Conservation (phyloP, 1,140 invertebrate genomes). For the Telenomus remus region DNA sequence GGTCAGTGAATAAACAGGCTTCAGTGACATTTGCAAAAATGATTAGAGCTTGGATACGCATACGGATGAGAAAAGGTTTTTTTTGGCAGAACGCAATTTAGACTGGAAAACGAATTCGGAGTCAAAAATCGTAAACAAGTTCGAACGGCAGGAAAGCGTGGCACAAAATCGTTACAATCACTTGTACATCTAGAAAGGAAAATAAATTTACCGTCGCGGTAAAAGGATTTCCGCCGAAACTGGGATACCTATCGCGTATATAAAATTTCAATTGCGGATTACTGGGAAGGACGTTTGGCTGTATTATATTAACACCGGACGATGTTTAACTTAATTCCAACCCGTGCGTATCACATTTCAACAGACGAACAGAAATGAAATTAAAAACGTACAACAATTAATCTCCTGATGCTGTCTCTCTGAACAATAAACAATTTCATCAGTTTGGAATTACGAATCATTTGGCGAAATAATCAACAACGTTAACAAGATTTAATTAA, state of each 20-base stretch:
- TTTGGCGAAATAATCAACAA: too few species aligned
- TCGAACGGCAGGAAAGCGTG: constrained; percentile 3
- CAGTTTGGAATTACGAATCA: too few species aligned
- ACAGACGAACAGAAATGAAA: not conserved
- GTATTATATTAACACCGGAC: constrained; percentile 37
- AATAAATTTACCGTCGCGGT: constrained; percentile 40
- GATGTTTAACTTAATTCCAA: not conserved
- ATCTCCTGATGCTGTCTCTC: too few species aligned
- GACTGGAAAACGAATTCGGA: constrained; percentile 3
- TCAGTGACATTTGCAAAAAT: too few species aligned
- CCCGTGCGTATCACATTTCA: constrained; percentile 1
- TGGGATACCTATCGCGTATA: constrained; percentile 30
- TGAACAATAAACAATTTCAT: too few species aligned
- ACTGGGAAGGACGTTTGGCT: constrained; percentile 17
- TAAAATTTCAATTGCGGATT: constrained; percentile 45
- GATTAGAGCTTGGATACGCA: not conserved
- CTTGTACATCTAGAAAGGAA: constrained; percentile 36
- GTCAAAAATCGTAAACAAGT: constrained; percentile 22
- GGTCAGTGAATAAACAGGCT: too few species aligned
- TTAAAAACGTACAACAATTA: not conserved
- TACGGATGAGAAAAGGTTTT: not conserved
- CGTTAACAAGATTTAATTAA: too few species aligned
- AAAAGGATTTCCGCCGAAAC: constrained; percentile 45
- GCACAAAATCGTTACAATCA: constrained; percentile 28
- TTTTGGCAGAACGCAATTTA: not conserved